A percentile compares a stretch with the other conserved stretches of the same genome.
Evolutionary conservation across 92 coral and sea anemone species (phyloP).

Genomic region (Micromussa lordhowensis): DNA sequence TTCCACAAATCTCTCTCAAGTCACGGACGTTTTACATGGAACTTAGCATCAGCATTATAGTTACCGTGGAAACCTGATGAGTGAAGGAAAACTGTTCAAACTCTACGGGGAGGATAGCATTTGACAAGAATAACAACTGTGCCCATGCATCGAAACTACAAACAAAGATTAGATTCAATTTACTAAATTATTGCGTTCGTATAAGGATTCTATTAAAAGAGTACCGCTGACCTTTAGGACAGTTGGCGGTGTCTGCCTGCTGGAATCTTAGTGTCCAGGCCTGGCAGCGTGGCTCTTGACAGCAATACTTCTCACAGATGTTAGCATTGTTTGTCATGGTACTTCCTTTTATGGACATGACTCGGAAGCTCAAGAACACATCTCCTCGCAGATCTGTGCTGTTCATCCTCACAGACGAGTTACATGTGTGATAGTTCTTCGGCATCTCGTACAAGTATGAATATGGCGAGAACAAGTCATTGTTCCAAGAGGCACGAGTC

Average conservation of each 20-base stretch:
- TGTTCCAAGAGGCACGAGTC: constrained; percentile 85
- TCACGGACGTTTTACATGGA: not conserved
- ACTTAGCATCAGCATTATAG: not conserved
- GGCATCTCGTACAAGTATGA: constrained; percentile 87
- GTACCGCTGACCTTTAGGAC: constrained; percentile 73
- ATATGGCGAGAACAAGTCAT: constrained; percentile 79
- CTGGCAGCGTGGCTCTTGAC: constrained; percentile 83
- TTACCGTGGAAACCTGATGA: not conserved
- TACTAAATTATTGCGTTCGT: too few species aligned
- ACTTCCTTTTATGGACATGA: constrained; percentile 76
- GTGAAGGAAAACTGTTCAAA: not conserved
- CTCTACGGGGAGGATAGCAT: not conserved
- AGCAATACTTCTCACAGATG: constrained; percentile 86
- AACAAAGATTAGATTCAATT: too few species aligned
- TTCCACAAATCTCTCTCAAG: too few species aligned
- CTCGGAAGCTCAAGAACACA: constrained; percentile 89
- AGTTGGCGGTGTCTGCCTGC: constrained; percentile 79
- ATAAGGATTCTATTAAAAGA: not conserved
- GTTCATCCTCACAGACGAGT: constrained; percentile 77
- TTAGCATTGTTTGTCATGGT: constrained; percentile 78
- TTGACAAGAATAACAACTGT: not conserved
- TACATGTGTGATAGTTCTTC: constrained; percentile 65
- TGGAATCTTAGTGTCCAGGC: constrained; percentile 89
- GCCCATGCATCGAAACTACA: not conserved
- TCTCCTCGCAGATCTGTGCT: constrained; percentile 87